These are phyloP conservation scores for Protonibea diacanthus DNA, from an alignment of 2,797 vertebrate species.

Conservation along the genomic window DNA sequence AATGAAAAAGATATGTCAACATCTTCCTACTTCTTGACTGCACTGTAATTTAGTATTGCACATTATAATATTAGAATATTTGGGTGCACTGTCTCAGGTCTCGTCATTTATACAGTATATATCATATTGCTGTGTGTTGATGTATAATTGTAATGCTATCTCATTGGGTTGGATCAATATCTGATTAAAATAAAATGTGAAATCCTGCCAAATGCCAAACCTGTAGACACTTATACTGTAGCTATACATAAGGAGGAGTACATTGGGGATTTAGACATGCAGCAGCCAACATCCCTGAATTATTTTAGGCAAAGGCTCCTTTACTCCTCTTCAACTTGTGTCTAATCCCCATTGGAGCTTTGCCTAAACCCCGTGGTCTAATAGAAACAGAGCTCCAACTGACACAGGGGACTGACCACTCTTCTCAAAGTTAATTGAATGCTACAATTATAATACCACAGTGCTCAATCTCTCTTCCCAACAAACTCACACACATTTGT, in stretches of 20 bases:
- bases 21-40: not conserved
- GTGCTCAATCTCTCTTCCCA: conserved; percentile 19
- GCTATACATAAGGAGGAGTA: conserved; percentile 8
- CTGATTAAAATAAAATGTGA: conserved; percentile 25
- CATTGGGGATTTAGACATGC: conserved; percentile 27
- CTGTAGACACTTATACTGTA: not conserved
- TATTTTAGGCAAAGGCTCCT: conserved; percentile 43
- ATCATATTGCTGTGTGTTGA: not conserved
- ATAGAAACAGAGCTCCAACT: conserved; percentile 55
- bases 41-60: not conserved
- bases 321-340: conserved; percentile 38
- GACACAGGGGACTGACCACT: conserved; percentile 49
- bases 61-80: not conserved
- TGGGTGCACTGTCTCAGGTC: not conserved
- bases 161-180: conserved; percentile 2
- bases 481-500: not conserved
- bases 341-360: conserved; percentile 55
- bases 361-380: conserved; percentile 46
- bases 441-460: conserved; percentile 35
- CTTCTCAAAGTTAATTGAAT: conserved; percentile 65
- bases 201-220: conserved; percentile 22
- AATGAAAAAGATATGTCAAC: not conserved
- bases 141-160: not conserved
- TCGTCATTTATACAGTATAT: too few relatives aligned
- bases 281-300: conserved; percentile 29